phyloP scores from a whole-genome alignment of 1,140 invertebrate species.

The Eumaeus atala region DNA sequence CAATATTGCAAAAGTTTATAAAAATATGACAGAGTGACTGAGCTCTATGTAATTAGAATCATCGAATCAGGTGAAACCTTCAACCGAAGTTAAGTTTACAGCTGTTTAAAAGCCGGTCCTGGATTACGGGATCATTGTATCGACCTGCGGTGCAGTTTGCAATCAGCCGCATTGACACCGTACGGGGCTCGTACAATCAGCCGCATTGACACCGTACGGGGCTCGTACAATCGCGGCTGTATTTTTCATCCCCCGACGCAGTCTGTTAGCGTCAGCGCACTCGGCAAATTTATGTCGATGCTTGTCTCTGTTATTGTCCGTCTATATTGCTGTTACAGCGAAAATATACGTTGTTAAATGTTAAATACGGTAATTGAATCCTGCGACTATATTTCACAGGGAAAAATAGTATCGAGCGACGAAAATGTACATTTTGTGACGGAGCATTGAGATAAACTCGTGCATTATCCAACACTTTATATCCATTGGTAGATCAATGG shows the following conservation, averaged over 20 bases:
- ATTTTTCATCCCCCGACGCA: slow-evolving; percentile 48
- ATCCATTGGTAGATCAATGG: too few species aligned
- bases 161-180: slow-evolving; percentile 41
- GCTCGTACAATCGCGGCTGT: slow-evolving; percentile 34
- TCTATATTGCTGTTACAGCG: not conserved
- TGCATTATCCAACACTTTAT: too few species aligned
- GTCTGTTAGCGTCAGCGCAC: slow-evolving; percentile 41
- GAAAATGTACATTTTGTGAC: too few species aligned
- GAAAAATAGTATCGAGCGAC: too few species aligned
- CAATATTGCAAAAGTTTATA: too few species aligned
- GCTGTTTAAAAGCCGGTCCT: not conserved
- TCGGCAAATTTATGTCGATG: slow-evolving; percentile 42
- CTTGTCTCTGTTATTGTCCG: slow-evolving; percentile 24
- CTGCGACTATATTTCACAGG: not conserved
- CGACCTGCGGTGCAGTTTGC: slow-evolving; percentile 31
- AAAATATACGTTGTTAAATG: slow-evolving; percentile 3
- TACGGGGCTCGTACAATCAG: slow-evolving; percentile 28
- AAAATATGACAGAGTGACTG: too few species aligned
- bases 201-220: slow-evolving; percentile 35
- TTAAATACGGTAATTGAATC: slow-evolving; percentile 11
- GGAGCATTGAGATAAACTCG: too few species aligned
- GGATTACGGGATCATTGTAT: slow-evolving; percentile 27
- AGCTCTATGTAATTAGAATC: too few species aligned
- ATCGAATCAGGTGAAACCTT: too few species aligned
- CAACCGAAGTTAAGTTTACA: too few species aligned